Evolutionary conservation across 2,888 invertebrate genomes (phyloP), one percentile per base, ranked within the genome.

Genomic region (Melieria crassipennis): DNA sequence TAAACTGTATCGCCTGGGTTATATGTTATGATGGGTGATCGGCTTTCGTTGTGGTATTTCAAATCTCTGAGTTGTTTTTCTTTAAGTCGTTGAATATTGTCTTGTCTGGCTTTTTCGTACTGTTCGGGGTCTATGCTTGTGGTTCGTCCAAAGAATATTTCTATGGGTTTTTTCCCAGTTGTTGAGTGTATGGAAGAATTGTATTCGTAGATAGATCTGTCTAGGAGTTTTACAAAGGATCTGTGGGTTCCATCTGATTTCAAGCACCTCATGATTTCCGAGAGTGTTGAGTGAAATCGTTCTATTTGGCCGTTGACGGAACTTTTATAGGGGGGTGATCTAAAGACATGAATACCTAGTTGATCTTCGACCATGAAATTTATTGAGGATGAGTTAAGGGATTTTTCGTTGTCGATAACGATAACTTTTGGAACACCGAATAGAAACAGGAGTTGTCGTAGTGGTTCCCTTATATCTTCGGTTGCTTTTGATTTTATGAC

Each of bases 211-310:
- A 74, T 58, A 2, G 75, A 65, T 57, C 72, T 52, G 57, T 73
- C 71, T 4, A 77, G 52, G n/a, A 77, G 45, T 62, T 75, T 73
- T 3, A 73, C 69, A 50, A 76, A 75, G 9, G 52, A 60, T 9
- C 71, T 72, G 30, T 68, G 46, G 11, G 46, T 52, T 4, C 65
- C 64, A n/a, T 74, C 68, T 1, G 58, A 30, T 70, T 76, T 77
- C 5, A 75, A 56, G 45, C 76, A 77, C 62, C 78, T 70, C 69
- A 73, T 66, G 11, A 78, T 75, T 64, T 77, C 76, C 0, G 73
- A 60, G 0, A 77, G 30, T 7, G 76, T 77, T 0, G 77, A 78
- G 56, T 77, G 78, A 7, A 78, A 75, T 16, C 75, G 47, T 61
- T 78, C 76, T 9, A 74, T 16, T 13, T 72, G 74, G 3, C 65